Conservation (phyloP, 2,113 vertebrate genomes). For the Phoenicopterus ruber region DNA sequence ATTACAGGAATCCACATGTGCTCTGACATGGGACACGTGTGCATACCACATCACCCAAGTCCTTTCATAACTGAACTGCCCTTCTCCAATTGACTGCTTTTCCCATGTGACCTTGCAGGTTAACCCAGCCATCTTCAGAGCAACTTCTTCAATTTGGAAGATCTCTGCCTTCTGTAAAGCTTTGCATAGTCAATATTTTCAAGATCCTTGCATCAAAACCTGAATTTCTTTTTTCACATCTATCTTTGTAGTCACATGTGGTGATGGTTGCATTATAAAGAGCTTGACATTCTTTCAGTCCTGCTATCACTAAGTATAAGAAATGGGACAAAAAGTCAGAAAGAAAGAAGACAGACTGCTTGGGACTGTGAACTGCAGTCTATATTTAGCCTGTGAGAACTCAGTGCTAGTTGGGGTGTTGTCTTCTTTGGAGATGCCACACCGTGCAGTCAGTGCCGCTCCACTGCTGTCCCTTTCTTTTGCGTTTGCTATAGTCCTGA, state of each 20-base stretch:
- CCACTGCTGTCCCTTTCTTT: not conserved
- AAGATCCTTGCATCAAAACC: not conserved
- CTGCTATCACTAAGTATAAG: not conserved
- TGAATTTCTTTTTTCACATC: not conserved
- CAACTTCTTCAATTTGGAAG: not conserved
- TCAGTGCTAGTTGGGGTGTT: not conserved
- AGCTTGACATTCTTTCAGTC: not conserved
- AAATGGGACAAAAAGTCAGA: not conserved
- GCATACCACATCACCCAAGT: not conserved
- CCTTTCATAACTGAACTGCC: not conserved
- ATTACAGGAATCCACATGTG: rapidly evolving
- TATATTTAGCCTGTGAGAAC: not conserved
- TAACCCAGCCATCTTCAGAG: not conserved
- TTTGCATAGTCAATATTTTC: not conserved
- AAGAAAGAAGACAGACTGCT: not conserved
- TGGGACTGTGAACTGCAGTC: not conserved
- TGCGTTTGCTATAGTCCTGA: not conserved
- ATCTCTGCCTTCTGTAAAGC: not conserved
- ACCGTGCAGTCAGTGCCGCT: not conserved
- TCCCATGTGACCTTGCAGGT: not conserved
- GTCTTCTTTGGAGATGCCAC: not conserved
- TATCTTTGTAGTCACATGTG: not conserved
- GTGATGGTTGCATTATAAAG: not conserved
- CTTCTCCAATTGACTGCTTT: not conserved
- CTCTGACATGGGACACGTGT: not conserved